A percentile compares a stretch with the other conserved stretches of the same genome.
These are phyloP conservation scores for Lepidurus apus DNA, from an alignment of 1,140 invertebrate genomes.

Conservation along the genomic window DNA sequence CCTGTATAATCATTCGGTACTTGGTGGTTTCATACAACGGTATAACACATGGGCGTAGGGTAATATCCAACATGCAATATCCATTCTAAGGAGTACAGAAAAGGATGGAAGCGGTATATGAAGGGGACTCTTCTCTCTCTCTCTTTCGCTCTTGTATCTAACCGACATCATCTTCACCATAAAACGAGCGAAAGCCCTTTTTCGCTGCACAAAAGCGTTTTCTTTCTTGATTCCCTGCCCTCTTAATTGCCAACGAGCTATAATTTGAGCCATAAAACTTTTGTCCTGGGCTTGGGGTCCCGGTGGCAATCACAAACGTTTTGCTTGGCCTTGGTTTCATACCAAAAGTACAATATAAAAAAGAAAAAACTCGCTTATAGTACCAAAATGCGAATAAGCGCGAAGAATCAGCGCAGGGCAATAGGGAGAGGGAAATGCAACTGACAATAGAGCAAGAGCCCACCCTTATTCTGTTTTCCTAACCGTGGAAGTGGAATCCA, in stretches of 20 bases:
- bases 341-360: neutral
- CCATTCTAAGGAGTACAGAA: neutral
- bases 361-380: neutral
- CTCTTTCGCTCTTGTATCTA: neutral
- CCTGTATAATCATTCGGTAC: no score
- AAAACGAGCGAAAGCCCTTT: neutral
- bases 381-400: neutral
- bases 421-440: no score
- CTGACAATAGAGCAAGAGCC: no score
- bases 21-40: no score
- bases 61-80: no score
- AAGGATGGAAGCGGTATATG: neutral
- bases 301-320: neutral
- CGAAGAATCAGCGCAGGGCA: no score
- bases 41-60: no score
- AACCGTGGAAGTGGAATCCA: no score
- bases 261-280: conserved; percentile 8
- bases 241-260: conserved; percentile 8
- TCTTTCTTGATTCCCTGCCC: neutral
- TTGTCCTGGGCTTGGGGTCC: neutral
- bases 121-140: neutral
- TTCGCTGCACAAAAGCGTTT: conserved; percentile 18
- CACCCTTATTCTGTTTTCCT: no score
- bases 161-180: conserved; percentile 6
- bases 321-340: neutral